Evolutionary conservation across 2,113 vertebrate genomes (phyloP).

Genomic region (Axis porcinus): DNA sequence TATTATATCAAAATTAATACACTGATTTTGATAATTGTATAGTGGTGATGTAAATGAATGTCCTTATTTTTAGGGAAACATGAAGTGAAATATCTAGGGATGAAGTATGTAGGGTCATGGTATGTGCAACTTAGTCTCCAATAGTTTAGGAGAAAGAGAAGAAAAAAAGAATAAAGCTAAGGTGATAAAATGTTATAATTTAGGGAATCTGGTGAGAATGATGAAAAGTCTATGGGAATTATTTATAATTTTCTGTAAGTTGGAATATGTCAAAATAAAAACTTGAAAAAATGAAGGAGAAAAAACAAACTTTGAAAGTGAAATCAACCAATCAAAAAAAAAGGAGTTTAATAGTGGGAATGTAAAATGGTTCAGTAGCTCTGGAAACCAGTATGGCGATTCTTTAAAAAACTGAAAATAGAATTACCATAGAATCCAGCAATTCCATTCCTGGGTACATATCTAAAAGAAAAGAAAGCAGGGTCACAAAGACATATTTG

Average conservation of each 20-base stretch:
- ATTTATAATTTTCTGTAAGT: background rate
- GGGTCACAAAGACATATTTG: background rate
- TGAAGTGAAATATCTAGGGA: background rate
- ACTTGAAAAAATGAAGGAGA: background rate
- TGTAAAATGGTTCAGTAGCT: background rate
- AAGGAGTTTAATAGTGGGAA: background rate
- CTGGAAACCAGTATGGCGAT: background rate
- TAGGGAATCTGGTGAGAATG: background rate
- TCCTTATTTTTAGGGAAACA: background rate
- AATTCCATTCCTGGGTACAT: background rate
- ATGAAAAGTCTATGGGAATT: background rate
- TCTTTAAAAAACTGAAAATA: background rate
- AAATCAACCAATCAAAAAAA: background rate
- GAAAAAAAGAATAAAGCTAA: background rate
- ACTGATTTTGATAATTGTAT: background rate
- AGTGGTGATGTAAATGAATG: background rate
- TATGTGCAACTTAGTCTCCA: background rate
- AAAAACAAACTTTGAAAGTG: background rate
- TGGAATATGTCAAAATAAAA: background rate
- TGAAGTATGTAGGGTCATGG: background rate
- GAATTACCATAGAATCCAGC: background rate
- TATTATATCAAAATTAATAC: background rate
- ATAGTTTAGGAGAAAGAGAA: background rate
- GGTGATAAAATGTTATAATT: background rate
- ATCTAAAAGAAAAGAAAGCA: background rate